phyloP scores from a whole-genome alignment of 1,140 invertebrate species.

The Campodea augens region DNA sequence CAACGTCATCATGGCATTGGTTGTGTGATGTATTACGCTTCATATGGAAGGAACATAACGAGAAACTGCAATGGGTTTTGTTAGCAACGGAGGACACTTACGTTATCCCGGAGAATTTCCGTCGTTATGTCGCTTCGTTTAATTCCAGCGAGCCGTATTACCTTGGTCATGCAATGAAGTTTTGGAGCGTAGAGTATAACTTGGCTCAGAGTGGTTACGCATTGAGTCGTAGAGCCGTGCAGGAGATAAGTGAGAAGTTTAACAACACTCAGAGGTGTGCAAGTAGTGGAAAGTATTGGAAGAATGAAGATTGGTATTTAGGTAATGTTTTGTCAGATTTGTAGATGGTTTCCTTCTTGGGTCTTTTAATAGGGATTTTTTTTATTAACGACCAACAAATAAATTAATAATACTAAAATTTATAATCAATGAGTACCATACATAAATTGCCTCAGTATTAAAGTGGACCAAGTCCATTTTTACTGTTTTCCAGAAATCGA shows the following conservation, averaged over 20 bases:
- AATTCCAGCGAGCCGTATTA: constrained; percentile 25
- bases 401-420: too few species aligned
- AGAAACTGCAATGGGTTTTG: constrained; percentile 24
- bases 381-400: too few species aligned
- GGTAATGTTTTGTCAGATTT: constrained; percentile 18
- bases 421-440: too few species aligned
- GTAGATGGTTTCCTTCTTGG: constrained; percentile 6
- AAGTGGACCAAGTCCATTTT: too few species aligned
- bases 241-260: constrained; percentile 23
- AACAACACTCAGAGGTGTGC: constrained; percentile 23
- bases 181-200: constrained; percentile 31
- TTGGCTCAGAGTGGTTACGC: constrained; percentile 30
- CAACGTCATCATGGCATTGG: constrained; percentile 14
- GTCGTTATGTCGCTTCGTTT: constrained; percentile 24
- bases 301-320: constrained; percentile 34
- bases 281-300: constrained; percentile 29
- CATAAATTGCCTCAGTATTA: too few species aligned
- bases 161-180: constrained; percentile 27
- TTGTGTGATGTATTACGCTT: constrained; percentile 12
- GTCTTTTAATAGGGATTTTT: too few species aligned
- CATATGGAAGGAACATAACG: constrained; percentile 3
- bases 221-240: constrained; percentile 24
- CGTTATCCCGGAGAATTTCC: constrained; percentile 28
- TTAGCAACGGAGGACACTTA: constrained; percentile 30
- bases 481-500: too few species aligned